These are phyloP conservation scores for Dolichoris vasculosae DNA, from an alignment of 1,140 invertebrate genomes.

Conservation along the genomic window DNA sequence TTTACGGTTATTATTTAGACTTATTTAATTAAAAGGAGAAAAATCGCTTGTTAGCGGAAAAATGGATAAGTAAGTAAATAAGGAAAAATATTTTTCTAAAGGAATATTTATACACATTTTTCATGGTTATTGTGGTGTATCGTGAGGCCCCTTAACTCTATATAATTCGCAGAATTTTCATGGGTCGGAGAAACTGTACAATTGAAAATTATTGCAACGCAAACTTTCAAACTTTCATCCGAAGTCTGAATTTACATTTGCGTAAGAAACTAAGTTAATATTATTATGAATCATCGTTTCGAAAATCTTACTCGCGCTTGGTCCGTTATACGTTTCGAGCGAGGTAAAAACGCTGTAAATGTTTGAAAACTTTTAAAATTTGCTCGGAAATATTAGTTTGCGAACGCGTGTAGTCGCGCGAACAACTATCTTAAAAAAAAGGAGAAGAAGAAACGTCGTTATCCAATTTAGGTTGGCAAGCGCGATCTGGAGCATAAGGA, in stretches of 20 bases:
- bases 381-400: neutral
- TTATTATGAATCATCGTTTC: neutral
- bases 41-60: neutral
- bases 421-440: neutral
- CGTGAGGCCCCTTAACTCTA: neutral
- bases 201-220: constrained; percentile 42
- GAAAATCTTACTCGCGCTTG: neutral
- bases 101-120: neutral
- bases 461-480: neutral
- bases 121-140: neutral
- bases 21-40: neutral
- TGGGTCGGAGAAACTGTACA: constrained; percentile 27
- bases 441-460: neutral
- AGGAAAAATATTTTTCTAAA: neutral
- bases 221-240: constrained; percentile 28
- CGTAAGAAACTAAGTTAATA: constrained; percentile 2
- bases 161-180: constrained; percentile 10
- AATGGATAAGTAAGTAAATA: neutral
- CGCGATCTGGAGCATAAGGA: neutral
- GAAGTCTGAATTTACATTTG: constrained; percentile 30
- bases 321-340: neutral
- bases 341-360: neutral
- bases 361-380: neutral
- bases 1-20: neutral
- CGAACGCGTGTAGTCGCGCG: neutral